Evolutionary conservation across 2,888 invertebrate species (phyloP).

Genomic region (Notodromas monacha): DNA sequence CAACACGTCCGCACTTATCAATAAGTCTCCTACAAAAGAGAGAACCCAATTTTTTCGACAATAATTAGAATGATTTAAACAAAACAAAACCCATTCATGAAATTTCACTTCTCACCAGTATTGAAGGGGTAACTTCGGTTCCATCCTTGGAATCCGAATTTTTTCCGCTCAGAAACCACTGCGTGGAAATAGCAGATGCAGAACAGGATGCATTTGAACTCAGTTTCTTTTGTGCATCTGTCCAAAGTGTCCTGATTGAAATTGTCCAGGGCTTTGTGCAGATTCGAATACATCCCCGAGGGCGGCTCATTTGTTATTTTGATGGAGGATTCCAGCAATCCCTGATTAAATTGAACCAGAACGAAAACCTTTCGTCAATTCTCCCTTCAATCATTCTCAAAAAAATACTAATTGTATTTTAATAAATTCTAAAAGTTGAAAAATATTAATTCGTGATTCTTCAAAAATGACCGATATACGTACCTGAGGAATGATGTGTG

Average conservation of each 20-base stretch:
- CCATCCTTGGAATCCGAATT: constrained; percentile 88
- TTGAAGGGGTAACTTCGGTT: constrained; percentile 85
- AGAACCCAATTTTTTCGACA: no score
- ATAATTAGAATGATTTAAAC: neutral
- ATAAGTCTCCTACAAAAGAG: constrained; percentile 72
- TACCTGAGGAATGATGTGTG: constrained; percentile 72
- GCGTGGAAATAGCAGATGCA: constrained; percentile 84
- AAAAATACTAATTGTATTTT: no score
- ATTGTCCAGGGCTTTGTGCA: constrained; percentile 76
- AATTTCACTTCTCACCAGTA: constrained; percentile 40
- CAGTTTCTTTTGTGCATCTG: constrained; percentile 78
- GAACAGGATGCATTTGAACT: constrained; percentile 76
- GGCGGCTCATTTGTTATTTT: constrained; percentile 94
- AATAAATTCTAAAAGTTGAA: no score
- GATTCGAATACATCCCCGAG: constrained; percentile 78
- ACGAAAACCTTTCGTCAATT: no score
- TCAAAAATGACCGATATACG: no score
- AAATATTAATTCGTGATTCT: no score
- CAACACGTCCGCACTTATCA: constrained; percentile 70
- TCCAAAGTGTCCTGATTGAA: constrained; percentile 78
- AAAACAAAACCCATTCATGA: no score
- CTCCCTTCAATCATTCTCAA: no score
- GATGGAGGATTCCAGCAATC: constrained; percentile 72
- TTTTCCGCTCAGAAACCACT: constrained; percentile 66
- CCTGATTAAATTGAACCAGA: constrained; percentile 22